phyloP scores from a whole-genome alignment of 92 coral and sea anemone genomes.

The Diadumene lineata region DNA sequence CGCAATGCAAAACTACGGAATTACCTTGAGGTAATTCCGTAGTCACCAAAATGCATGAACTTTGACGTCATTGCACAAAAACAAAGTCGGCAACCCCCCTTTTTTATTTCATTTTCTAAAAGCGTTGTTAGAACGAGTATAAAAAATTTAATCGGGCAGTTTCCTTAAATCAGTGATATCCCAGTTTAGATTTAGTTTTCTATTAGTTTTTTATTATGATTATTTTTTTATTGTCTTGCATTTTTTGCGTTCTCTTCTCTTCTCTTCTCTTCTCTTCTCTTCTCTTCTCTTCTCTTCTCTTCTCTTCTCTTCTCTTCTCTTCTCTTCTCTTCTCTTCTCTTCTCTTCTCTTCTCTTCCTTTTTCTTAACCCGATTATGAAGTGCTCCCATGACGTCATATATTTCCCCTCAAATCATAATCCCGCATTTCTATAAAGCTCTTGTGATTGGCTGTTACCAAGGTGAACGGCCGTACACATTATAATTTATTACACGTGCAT shows the following conservation, averaged over 20 bases:
- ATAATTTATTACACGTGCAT: background rate
- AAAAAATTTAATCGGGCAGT: too few species aligned
- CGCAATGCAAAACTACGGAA: too few species aligned
- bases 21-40: too few species aligned
- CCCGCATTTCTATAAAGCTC: background rate
- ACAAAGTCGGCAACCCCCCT: too few species aligned
- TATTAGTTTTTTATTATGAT: background rate
- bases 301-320: background rate
- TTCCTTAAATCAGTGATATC: too few species aligned
- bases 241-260: background rate
- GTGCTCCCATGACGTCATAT: constrained; percentile 23
- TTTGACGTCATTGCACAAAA: too few species aligned
- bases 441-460: constrained; percentile 85
- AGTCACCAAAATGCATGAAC: too few species aligned
- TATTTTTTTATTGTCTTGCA: background rate
- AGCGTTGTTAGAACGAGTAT: too few species aligned
- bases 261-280: background rate
- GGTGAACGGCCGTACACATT: constrained; percentile 38
- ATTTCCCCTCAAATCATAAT: constrained; percentile 9
- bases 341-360: background rate
- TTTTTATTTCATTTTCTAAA: too few species aligned
- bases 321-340: background rate
- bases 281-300: background rate
- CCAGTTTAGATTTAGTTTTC: too few species aligned
- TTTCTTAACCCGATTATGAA: background rate